Evolutionary conservation across 2,797 vertebrate genomes (phyloP).

Genomic region (Acestrorhynchus altus): DNA sequence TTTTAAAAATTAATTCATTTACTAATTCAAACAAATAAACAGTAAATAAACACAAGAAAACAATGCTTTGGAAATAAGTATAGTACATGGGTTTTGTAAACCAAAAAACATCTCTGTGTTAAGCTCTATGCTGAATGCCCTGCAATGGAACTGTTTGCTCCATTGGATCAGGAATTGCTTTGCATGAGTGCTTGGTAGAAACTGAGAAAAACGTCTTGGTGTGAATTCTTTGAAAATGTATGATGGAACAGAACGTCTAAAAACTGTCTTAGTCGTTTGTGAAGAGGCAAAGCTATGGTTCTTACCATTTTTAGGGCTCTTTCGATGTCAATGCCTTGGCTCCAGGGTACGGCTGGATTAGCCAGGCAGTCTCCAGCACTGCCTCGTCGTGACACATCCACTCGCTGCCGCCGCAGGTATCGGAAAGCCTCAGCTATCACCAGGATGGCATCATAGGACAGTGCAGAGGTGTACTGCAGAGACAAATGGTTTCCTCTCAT

Average conservation of each 20-base stretch:
- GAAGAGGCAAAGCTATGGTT: constrained; percentile 39
- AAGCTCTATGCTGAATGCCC: no score
- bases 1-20: no score
- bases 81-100: no score
- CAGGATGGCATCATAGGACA: constrained; percentile 96
- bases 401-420: constrained; percentile 93
- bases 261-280: not conserved
- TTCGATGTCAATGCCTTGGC: constrained; percentile 99
- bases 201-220: no score
- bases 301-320: constrained; percentile 98
- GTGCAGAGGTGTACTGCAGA: constrained; percentile 92
- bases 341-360: constrained; percentile 98
- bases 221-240: not conserved
- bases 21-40: no score
- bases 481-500: not conserved
- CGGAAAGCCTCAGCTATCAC: constrained; percentile 98
- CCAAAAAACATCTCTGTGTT: no score
- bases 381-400: constrained; percentile 94
- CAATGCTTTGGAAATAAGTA: no score
- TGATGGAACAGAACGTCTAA: not conserved
- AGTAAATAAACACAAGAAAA: no score
- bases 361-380: constrained; percentile 97
- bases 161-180: no score
- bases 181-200: no score
- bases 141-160: no score